Conservation (phyloP, 2,797 vertebrate genomes). For the Forpus xanthops region DNA sequence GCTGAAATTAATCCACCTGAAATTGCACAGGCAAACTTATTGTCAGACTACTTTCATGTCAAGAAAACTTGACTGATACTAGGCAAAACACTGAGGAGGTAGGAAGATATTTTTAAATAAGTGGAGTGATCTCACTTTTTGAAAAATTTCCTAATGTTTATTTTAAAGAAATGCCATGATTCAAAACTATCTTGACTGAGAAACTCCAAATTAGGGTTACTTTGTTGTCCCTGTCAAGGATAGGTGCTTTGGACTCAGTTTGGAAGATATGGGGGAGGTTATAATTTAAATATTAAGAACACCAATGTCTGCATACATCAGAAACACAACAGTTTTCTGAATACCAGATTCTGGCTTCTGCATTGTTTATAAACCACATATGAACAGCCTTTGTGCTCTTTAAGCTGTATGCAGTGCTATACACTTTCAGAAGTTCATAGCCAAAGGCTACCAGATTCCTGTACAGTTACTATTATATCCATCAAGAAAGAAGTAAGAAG, state of each 20-base stretch:
- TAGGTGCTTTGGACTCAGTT: background rate
- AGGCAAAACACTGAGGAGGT: slow-evolving; percentile 13
- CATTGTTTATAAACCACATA: slow-evolving; percentile 45
- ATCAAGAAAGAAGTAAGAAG: background rate
- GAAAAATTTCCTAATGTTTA: slow-evolving; percentile 32
- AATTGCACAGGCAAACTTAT: background rate
- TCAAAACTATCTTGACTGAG: slow-evolving; percentile 21
- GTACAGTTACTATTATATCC: slow-evolving; percentile 19
- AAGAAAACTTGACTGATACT: background rate
- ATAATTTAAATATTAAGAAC: slow-evolving; percentile 21
- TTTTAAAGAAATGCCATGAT: slow-evolving; percentile 51
- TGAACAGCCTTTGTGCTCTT: slow-evolving; percentile 16
- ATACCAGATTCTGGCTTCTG: slow-evolving; percentile 7
- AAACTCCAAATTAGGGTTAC: slow-evolving; percentile 26
- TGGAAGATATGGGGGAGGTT: background rate
- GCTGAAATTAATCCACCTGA: slow-evolving; percentile 31
- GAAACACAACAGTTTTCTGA: slow-evolving; percentile 3
- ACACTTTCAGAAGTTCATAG: slow-evolving; percentile 19
- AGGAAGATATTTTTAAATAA: background rate
- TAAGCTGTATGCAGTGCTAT: background rate
- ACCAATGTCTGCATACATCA: background rate
- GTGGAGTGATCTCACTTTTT: slow-evolving; percentile 48
- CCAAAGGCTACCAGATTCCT: slow-evolving; percentile 49
- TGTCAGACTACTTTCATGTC: background rate
- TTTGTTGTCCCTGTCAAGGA: slow-evolving; percentile 32